Evolutionary conservation across 2,113 vertebrate genomes (phyloP).

Genomic region (Cavia aperea): DNA sequence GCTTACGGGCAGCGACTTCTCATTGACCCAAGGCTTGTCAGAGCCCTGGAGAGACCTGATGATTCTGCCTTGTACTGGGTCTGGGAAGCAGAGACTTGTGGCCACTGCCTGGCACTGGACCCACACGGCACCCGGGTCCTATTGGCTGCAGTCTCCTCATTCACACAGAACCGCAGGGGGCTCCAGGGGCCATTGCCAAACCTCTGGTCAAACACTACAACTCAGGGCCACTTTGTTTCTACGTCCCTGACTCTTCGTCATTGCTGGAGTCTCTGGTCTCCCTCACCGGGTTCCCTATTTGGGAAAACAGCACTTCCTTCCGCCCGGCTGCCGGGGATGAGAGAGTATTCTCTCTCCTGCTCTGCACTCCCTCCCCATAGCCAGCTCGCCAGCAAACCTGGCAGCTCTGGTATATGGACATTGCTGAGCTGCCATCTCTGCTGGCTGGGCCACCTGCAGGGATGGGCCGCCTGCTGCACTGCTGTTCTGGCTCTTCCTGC

Average conservation of each 20-base stretch:
- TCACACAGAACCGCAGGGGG: neutral
- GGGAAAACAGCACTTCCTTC: neutral
- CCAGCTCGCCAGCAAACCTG: neutral
- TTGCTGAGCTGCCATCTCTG: neutral
- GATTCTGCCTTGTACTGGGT: rapidly evolving
- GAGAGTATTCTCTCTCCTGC: neutral
- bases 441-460: neutral
- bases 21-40: neutral
- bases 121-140: rapidly evolving
- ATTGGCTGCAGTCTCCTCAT: neutral
- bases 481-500: neutral
- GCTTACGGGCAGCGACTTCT: neutral
- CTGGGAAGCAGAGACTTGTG: neutral
- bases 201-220: neutral
- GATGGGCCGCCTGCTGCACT: no score
- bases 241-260: neutral
- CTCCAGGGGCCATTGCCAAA: neutral
- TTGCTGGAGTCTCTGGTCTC: neutral
- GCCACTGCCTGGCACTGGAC: neutral
- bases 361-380: neutral
- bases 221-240: rapidly evolving
- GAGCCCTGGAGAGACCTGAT: neutral
- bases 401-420: no score
- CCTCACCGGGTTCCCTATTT: neutral
- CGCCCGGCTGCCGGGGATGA: neutral